These are phyloP conservation scores for Phymanthus crucifer DNA, from an alignment of 92 coral and sea anemone genomes.

Conservation along the genomic window DNA sequence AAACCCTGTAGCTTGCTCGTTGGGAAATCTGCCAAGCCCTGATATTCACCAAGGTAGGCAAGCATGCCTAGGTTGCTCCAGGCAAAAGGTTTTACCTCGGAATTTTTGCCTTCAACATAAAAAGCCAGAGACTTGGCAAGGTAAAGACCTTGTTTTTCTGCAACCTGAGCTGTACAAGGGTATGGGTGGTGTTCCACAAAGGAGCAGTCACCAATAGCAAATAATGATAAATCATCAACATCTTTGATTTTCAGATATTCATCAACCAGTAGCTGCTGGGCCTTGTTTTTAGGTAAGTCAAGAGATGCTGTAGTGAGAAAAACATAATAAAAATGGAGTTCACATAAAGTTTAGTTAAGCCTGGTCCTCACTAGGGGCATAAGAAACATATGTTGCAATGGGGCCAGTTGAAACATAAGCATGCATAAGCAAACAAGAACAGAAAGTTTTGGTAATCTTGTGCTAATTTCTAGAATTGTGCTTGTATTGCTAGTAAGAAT, in stretches of 20 bases:
- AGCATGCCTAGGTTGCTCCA: slow-evolving; percentile 95
- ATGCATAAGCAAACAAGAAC: no score
- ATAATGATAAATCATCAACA: slow-evolving; percentile 67
- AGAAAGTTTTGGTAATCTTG: no score
- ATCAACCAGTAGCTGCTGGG: slow-evolving; percentile 83
- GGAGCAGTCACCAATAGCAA: slow-evolving; percentile 92
- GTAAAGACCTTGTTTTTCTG: slow-evolving; percentile 89
- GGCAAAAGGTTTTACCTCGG: slow-evolving; percentile 70
- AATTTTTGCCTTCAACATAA: slow-evolving; percentile 49
- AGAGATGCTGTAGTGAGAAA: slow-evolving; percentile 62
- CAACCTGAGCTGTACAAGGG: slow-evolving; percentile 98
- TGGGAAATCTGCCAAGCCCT: slow-evolving; percentile 90
- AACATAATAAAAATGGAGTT: background rate
- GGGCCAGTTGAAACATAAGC: no score
- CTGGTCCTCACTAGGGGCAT: no score
- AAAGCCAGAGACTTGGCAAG: slow-evolving; percentile 79
- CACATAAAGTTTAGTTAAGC: no score
- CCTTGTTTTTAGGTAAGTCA: slow-evolving; percentile 78
- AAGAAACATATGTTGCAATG: no score
- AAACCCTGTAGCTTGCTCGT: slow-evolving; percentile 90
- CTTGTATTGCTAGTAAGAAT: no score
- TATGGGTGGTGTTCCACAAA: slow-evolving; percentile 75
- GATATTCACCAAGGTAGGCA: slow-evolving; percentile 92
- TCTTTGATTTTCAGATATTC: slow-evolving; percentile 68
- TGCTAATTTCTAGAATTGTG: no score